phyloP scores from a whole-genome alignment of 2,113 vertebrate species.

The Nycticebus coucang region DNA sequence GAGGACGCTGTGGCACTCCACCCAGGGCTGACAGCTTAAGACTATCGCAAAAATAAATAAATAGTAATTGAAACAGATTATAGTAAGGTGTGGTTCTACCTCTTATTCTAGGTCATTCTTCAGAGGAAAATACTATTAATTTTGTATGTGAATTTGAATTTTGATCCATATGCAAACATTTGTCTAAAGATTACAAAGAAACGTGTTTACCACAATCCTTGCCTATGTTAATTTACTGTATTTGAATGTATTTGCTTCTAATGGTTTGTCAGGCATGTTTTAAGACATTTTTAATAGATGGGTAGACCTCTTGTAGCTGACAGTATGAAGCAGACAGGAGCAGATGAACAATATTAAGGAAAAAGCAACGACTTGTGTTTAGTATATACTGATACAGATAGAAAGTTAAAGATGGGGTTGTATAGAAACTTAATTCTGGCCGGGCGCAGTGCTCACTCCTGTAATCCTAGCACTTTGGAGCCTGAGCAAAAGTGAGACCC shows the following conservation, averaged over 20 bases:
- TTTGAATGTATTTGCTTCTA: constrained; percentile 3
- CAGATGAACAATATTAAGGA: neutral
- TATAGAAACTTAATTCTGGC: too few species aligned
- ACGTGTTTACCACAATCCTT: neutral
- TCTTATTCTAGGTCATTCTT: neutral
- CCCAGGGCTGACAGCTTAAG: too few species aligned
- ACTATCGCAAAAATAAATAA: too few species aligned
- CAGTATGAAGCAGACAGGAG: neutral
- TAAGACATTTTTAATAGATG: neutral
- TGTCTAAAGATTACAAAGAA: neutral
- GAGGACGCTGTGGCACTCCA: too few species aligned
- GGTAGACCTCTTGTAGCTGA: neutral
- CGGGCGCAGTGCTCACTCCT: too few species aligned
- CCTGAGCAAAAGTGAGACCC: too few species aligned
- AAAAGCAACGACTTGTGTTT: neutral
- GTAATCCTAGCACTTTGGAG: too few species aligned
- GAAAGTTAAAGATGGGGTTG: neutral
- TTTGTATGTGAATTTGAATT: neutral
- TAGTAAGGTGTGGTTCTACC: neutral
- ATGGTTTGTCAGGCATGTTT: neutral
- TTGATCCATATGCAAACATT: neutral
- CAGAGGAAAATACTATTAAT: neutral
- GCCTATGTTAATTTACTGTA: neutral
- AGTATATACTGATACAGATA: neutral
- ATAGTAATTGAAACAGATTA: neutral